phyloP scores from a whole-genome alignment of 1,140 invertebrate species.

The Acromyrmex echinatior region DNA sequence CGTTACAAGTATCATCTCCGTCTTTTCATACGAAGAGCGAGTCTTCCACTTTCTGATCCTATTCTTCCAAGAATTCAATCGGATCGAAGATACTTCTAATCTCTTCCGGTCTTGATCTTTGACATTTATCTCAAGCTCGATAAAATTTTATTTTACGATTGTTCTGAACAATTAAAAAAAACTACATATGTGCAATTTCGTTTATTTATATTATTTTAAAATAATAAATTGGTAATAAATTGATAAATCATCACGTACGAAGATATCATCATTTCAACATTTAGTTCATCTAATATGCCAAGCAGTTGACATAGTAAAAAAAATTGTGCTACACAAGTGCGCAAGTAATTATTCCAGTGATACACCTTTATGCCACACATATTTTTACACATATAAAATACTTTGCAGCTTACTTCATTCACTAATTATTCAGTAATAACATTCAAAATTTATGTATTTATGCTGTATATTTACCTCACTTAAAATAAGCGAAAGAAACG shows the following conservation, averaged over 20 bases:
- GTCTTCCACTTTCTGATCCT: neutral
- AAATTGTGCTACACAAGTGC: no score
- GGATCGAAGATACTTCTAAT: constrained; percentile 32
- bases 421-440: no score
- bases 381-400: no score
- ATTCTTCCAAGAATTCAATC: constrained; percentile 44
- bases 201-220: constrained; percentile 1
- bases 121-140: constrained; percentile 1
- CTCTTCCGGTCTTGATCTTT: neutral
- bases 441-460: no score
- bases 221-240: neutral
- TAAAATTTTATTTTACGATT: constrained; percentile 38
- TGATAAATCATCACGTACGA: neutral
- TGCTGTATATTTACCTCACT: no score
- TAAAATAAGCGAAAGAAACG: no score
- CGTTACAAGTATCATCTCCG: constrained; percentile 32
- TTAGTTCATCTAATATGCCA: neutral
- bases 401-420: no score
- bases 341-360: no score
- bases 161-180: neutral
- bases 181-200: constrained; percentile 37
- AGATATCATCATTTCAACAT: constrained; percentile 45
- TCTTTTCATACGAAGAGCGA: constrained; percentile 34
- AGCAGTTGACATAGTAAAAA: no score
- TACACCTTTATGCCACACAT: no score